These are phyloP conservation scores for Catocala fraxini DNA, from an alignment of 2,888 invertebrate genomes.

Conservation along the genomic window DNA sequence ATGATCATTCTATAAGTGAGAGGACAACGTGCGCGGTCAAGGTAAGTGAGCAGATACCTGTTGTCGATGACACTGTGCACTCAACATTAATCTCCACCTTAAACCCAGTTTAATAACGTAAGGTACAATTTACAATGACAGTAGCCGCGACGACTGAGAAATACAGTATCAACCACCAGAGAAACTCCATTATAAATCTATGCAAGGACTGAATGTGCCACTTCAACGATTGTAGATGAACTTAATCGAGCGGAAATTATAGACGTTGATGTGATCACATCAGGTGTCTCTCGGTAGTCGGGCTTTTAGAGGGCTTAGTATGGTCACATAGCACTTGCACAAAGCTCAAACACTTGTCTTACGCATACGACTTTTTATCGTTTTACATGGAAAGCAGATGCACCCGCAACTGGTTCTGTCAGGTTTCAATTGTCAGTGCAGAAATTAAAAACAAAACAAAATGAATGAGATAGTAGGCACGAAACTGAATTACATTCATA, in stretches of 20 bases:
- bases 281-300: constrained; percentile 3
- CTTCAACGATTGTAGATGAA: constrained; percentile 29
- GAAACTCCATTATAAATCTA: constrained; percentile 57
- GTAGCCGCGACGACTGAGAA: constrained; percentile 42
- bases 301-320: constrained; percentile 1
- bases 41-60: constrained; percentile 78
- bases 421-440: constrained; percentile 25
- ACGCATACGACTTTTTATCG: constrained; percentile 35
- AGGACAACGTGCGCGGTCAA: constrained; percentile 83
- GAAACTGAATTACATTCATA: not conserved
- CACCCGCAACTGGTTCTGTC: constrained; percentile 31
- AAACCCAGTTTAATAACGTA: constrained; percentile 59
- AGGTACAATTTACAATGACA: constrained; percentile 59
- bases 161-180: constrained; percentile 46
- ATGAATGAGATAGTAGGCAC: constrained; percentile 7
- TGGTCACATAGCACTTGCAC: constrained; percentile 11
- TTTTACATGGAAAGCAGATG: constrained; percentile 46
- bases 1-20: constrained; percentile 75
- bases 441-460: constrained; percentile 22
- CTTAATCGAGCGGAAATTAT: constrained; percentile 13
- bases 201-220: constrained; percentile 45
- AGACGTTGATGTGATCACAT: constrained; percentile 14
- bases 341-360: constrained; percentile 34
- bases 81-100: constrained; percentile 71
- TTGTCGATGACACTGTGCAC: constrained; percentile 73